A percentile compares a stretch with the other conserved stretches of the same genome.
Conservation (phyloP, 2,888 invertebrate species). For the Hanleya hanleyi region DNA sequence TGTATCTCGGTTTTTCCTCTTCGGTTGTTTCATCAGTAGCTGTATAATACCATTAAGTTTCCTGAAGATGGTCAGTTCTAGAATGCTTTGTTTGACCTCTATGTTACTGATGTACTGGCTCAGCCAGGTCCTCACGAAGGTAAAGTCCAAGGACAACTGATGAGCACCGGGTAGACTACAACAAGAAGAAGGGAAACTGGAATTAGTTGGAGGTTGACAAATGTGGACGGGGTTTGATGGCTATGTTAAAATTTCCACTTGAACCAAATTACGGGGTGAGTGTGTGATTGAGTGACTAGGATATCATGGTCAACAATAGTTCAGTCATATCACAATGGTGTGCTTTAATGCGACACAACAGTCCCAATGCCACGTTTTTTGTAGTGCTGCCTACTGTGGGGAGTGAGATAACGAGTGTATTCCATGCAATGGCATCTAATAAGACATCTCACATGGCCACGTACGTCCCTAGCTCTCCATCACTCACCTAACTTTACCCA, state of each 20-base stretch:
- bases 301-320: too few relatives aligned
- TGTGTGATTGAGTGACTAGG: too few relatives aligned
- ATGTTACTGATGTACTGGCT: constrained; percentile 47
- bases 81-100: constrained; percentile 60
- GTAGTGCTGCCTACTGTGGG: too few relatives aligned
- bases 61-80: constrained; percentile 64
- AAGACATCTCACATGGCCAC: too few relatives aligned
- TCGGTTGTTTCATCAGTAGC: constrained; percentile 66
- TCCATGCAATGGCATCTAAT: too few relatives aligned
- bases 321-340: too few relatives aligned
- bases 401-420: too few relatives aligned
- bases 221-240: background rate
- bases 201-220: background rate
- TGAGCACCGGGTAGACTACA: constrained; percentile 68
- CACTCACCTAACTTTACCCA: background rate
- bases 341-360: too few relatives aligned
- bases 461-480: background rate
- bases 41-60: constrained; percentile 61
- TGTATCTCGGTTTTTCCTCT: constrained; percentile 43
- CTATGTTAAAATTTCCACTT: background rate
- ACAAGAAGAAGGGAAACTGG: constrained; percentile 12
- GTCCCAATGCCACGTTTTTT: too few relatives aligned
- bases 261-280: too few relatives aligned
- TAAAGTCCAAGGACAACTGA: constrained; percentile 66
- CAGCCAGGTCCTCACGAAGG: constrained; percentile 59